These are phyloP conservation scores for Drosophila pseudotakahashii DNA, from an alignment of 2,888 invertebrate species.

Conservation along the genomic window DNA sequence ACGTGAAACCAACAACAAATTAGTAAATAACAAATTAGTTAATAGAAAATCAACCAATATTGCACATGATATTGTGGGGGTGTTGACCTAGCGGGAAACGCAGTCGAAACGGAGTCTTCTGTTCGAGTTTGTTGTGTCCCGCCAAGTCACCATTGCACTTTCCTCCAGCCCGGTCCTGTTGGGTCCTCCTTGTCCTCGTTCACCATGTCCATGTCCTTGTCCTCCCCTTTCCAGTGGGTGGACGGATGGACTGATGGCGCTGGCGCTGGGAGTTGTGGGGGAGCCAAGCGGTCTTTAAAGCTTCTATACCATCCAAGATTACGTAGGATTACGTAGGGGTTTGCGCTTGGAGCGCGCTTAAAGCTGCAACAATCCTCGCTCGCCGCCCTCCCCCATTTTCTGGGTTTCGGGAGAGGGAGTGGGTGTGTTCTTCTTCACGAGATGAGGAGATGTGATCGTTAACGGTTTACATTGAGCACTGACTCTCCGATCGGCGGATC, in stretches of 20 bases:
- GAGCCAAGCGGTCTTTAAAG: slow-evolving; percentile 44
- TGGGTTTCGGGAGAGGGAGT: background rate
- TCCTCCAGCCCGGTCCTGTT: slow-evolving; percentile 51
- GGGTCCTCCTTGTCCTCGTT: slow-evolving; percentile 13
- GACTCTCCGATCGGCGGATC: slow-evolving; percentile 41
- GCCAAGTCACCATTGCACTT: slow-evolving; percentile 44
- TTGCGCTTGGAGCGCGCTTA: slow-evolving; percentile 44
- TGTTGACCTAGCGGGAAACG: slow-evolving; percentile 36
- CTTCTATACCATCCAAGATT: slow-evolving; percentile 46
- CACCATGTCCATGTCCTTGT: slow-evolving; percentile 8
- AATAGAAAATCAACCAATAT: slow-evolving; percentile 28
- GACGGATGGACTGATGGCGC: background rate
- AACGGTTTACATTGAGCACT: slow-evolving; percentile 57
- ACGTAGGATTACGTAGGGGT: slow-evolving; percentile 26
- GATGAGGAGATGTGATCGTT: slow-evolving; percentile 52
- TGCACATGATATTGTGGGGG: slow-evolving; percentile 38
- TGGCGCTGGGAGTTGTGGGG: slow-evolving; percentile 3
- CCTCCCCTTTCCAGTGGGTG: background rate
- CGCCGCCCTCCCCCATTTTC: slow-evolving; percentile 4
- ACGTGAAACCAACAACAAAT: slow-evolving; percentile 24
- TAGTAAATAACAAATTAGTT: slow-evolving; percentile 7
- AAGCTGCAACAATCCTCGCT: slow-evolving; percentile 29
- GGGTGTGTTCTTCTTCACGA: slow-evolving; percentile 5
- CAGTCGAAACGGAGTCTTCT: slow-evolving; percentile 15
- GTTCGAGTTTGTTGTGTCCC: slow-evolving; percentile 18